Evolutionary conservation across 2,113 vertebrate genomes (phyloP), one percentile per base, ranked within the genome.

Genomic region (Haemorhous mexicanus): DNA sequence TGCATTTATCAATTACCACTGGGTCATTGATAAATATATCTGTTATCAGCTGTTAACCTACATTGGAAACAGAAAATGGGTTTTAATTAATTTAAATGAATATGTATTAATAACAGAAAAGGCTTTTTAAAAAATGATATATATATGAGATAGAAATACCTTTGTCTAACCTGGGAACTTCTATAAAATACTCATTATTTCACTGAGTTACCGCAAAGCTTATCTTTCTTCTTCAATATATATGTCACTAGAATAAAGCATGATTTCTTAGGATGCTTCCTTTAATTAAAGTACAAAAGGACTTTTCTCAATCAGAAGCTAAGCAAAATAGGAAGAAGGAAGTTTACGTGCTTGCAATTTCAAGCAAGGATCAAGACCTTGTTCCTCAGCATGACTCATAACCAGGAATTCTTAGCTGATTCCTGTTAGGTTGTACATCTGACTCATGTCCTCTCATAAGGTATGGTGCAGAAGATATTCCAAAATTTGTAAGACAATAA

Each of bases 241-340:
- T 19, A 56, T 24, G 21, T 46, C 49, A 22, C 41, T 69, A 86
- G 53, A 90, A 88, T 76, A 87, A 86, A 85, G 11, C 17, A 69
- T 55, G 35, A 87, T 47, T 93, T 93, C 68, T 84, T 74, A 92
- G 43, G 37, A 69, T 58, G 62, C 49, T 94, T 66, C 32, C 74
- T 93, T 84, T 59, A 69, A 76, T 62, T 94, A 63, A 93, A 87
- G 55, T 82, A 94, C 72, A 92, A 86, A 95, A 76, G 37, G 19
- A 91, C 43, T 81, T 94, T 87, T 92, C 84, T 66, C 84, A 61
- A 93, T 82, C 74, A 85, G 58, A 93, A 92, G 47, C 33, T 62
- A 79, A 92, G 69, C 33, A 91, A 87, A 95, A 95, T 93, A 87
- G 95, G 93, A 93, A 96, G 64, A 94, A 96, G 97, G 97, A 97